Conservation (phyloP, 2,113 vertebrate genomes). For the Gallinago paraguaiae region DNA sequence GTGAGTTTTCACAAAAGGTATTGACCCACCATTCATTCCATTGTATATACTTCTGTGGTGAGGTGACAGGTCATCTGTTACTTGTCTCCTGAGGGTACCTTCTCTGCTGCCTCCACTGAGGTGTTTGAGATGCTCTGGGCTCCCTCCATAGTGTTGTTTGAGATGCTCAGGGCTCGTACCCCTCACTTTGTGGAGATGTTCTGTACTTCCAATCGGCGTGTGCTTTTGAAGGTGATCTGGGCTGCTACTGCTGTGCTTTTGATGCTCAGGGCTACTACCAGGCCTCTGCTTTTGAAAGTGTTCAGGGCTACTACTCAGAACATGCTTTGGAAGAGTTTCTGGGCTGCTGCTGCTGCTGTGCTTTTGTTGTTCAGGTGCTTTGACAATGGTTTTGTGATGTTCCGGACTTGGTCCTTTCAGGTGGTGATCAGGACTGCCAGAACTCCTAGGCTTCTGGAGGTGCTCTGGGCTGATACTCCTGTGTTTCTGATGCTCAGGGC, state of each 20-base stretch:
- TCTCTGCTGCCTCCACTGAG: slow-evolving; percentile 80
- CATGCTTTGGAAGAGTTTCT: slow-evolving; percentile 80
- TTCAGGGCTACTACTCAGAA: slow-evolving; percentile 82
- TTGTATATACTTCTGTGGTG: slow-evolving; percentile 70
- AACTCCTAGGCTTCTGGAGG: slow-evolving; percentile 74
- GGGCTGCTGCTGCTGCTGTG: slow-evolving; percentile 77
- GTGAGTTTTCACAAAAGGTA: neutral
- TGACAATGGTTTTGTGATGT: slow-evolving; percentile 81
- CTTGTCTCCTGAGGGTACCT: slow-evolving; percentile 82
- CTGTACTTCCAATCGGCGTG: slow-evolving; percentile 78
- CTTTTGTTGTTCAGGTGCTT: slow-evolving; percentile 79
- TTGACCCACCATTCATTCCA: slow-evolving; percentile 66
- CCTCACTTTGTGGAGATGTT: slow-evolving; percentile 86
- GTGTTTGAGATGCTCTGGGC: slow-evolving; percentile 85
- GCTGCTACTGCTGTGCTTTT: slow-evolving; percentile 77
- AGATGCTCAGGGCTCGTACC: slow-evolving; percentile 89
- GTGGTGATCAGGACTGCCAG: slow-evolving; percentile 81
- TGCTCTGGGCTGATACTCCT: slow-evolving; percentile 89
- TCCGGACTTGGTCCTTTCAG: slow-evolving; percentile 84
- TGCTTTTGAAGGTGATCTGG: slow-evolving; percentile 84
- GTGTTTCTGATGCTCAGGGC: slow-evolving; percentile 82
- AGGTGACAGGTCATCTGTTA: slow-evolving; percentile 74
- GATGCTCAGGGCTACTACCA: slow-evolving; percentile 80
- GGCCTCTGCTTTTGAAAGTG: slow-evolving; percentile 86
- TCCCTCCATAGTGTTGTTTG: slow-evolving; percentile 83